Base-by-base conservation (phyloP, 2,113 vertebrate species). In the Oenanthe melanoleuca region DNA sequence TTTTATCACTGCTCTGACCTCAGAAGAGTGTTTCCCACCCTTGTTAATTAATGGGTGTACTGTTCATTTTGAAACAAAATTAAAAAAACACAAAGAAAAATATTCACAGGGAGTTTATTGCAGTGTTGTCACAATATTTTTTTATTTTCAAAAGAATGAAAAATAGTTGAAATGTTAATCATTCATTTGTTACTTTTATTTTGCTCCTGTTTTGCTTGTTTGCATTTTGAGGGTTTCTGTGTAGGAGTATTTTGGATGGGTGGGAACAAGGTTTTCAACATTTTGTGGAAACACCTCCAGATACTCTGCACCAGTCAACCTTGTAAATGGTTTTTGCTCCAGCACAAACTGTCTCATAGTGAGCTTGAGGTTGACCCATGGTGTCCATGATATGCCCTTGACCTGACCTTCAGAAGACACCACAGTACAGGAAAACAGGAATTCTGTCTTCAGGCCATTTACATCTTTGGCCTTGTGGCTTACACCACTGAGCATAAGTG, bases 41-140 rank as follows among this genome's bases (percentile, higher is more conserved):
- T 84, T 47, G 21, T 37, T 88, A 88, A 64, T 90, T 86, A 86
- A 88, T 91, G 44, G 34, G 4, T 1, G 0, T 33, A 77, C 63
- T 93, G 91, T 80, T 88, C n/a, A 21, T 84, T 92, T 66, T 7
- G 88, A 92, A 93, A 88, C 33, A 96, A 69, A 88, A 60, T 80
- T 5, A 11, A 47, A 86, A 73, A 24, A 40, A 25, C 7, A 44
- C 33, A 63, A 77, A 88, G 50, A 55, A 78, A 65, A 66, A 26
- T 33, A 83, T 55, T 78, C 60, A 88, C 33, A 52, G 66, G 70
- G 71, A 80, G 10, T 67, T 86, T 83, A 64, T 47, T 88, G n/a
- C 42, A 47, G 11, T 12, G 9, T 63, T 90, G 44, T n/a, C 57
- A 25, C 53, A 50, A 34, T 34, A 3, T 1, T 18, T 75, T 52